Percentiles rank a stretch among this genome's conserved stretches.
Evolutionary conservation across 2,797 vertebrate species (phyloP).

Genomic region (Parauchenoglanis punctatus): DNA sequence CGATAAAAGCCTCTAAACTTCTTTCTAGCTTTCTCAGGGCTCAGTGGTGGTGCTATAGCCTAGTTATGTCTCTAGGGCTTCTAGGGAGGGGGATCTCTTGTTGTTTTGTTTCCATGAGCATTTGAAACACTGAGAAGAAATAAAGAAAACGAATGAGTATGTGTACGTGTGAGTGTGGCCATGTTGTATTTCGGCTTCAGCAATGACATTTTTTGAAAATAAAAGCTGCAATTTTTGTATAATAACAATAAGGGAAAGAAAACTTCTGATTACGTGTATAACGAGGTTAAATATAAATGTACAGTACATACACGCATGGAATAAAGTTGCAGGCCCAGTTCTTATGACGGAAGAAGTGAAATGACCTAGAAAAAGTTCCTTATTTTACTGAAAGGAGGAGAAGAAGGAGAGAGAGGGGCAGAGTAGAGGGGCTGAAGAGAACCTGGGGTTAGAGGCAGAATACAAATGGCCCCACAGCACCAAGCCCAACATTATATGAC

Average conservation of each 20-base stretch:
- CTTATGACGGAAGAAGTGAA: conserved; percentile 45
- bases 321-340: conserved; percentile 45
- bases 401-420: conserved; percentile 50
- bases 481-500: conserved; percentile 67
- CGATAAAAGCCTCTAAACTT: conserved; percentile 63
- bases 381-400: conserved; percentile 59
- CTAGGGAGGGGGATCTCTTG: conserved; percentile 59
- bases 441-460: conserved; percentile 71
- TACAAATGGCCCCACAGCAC: conserved; percentile 74
- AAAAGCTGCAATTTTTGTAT: conserved; percentile 25
- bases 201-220: conserved; percentile 2
- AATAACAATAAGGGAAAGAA: conserved; percentile 41
- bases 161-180: background rate
- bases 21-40: conserved; percentile 66
- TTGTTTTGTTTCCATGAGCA: conserved; percentile 64
- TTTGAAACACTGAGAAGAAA: conserved; percentile 64
- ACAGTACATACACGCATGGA: conserved; percentile 27
- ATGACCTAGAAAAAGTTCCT: conserved; percentile 57
- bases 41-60: conserved; percentile 62
- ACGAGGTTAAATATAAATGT: conserved; percentile 57
- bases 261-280: conserved; percentile 53
- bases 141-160: background rate
- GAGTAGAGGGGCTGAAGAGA: conserved; percentile 63
- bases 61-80: conserved; percentile 75
- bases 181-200: background rate